These are phyloP conservation scores for Andrena bucephala DNA, from an alignment of 2,888 invertebrate genomes.

Conservation along the genomic window DNA sequence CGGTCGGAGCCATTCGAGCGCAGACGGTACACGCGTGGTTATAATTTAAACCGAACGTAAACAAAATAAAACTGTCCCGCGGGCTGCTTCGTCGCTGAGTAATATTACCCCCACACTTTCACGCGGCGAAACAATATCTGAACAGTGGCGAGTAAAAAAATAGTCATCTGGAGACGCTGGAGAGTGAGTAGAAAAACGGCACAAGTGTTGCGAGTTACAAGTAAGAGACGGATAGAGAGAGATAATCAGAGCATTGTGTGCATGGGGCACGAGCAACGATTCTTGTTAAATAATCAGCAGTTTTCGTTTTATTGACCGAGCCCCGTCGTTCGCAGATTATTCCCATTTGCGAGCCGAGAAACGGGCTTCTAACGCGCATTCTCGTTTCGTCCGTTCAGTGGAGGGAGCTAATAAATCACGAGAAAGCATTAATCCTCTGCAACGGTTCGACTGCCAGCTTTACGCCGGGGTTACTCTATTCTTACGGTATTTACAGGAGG, in stretches of 20 bases:
- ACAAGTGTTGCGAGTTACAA: background rate
- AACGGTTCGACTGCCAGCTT: background rate
- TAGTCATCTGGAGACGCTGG: background rate
- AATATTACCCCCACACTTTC: background rate
- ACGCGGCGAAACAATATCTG: background rate
- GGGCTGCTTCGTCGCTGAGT: background rate
- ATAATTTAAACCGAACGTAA: background rate
- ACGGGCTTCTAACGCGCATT: conserved; percentile 17
- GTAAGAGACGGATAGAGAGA: conserved; percentile 1
- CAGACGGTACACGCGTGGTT: background rate
- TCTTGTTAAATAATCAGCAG: conserved; percentile 41
- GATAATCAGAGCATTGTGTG: background rate
- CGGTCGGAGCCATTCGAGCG: background rate
- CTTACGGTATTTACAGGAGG: conserved; percentile 33
- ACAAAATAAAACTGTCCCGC: background rate
- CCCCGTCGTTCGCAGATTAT: conserved; percentile 55
- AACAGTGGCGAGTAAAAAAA: conserved; percentile 15
- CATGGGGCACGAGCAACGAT: background rate
- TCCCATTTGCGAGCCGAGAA: conserved; percentile 44
- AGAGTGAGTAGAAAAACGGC: background rate
- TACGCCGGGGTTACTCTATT: background rate
- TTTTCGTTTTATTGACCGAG: conserved; percentile 54
- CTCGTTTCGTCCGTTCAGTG: conserved; percentile 43
- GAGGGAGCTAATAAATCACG: conserved; percentile 18
- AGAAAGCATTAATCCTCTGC: conserved; percentile 38